Conservation (phyloP, 2,797 vertebrate species). For the Sebastes nivosus region DNA sequence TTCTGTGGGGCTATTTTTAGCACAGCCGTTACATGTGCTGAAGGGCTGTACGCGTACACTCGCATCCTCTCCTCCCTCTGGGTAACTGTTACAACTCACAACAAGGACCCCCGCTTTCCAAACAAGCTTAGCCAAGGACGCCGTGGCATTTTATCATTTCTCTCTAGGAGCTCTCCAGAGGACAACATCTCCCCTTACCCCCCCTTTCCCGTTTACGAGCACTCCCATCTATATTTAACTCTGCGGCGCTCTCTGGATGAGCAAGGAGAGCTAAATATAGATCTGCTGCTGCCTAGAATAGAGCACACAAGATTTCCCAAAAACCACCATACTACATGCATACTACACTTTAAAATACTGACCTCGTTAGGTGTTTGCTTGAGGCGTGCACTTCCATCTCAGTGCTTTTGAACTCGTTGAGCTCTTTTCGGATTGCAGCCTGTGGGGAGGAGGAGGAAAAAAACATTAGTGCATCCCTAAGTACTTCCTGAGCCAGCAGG, state of each 20-base stretch:
- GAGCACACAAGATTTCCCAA: conserved; percentile 20
- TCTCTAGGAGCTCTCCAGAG: conserved; percentile 30
- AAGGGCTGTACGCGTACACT: background rate
- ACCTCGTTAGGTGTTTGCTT: conserved; percentile 99
- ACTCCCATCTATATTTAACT: conserved; percentile 76
- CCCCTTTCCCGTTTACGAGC: conserved; percentile 10
- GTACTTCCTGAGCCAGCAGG: conserved; percentile 14
- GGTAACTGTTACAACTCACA: conserved; percentile 58
- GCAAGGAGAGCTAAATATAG: conserved; percentile 73
- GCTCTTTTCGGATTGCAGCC: conserved; percentile 98
- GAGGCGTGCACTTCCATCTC: conserved; percentile 99
- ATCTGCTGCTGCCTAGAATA: conserved; percentile 58
- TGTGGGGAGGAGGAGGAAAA: conserved; percentile 56
- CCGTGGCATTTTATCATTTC: conserved; percentile 41
- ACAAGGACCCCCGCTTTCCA: conserved; percentile 21
- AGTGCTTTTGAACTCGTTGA: conserved; percentile 99
- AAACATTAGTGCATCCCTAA: conserved; percentile 43
- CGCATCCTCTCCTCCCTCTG: conserved; percentile 18
- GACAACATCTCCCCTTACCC: conserved; percentile 20
- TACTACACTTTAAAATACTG: conserved; percentile 56
- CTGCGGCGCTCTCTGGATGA: conserved; percentile 5
- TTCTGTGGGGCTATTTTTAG: conserved; percentile 68
- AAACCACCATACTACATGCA: background rate
- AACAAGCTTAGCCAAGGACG: conserved; percentile 57
- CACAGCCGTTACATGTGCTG: background rate